Conservation (phyloP, 2,888 invertebrate genomes). For the Synergus laeviventris region DNA sequence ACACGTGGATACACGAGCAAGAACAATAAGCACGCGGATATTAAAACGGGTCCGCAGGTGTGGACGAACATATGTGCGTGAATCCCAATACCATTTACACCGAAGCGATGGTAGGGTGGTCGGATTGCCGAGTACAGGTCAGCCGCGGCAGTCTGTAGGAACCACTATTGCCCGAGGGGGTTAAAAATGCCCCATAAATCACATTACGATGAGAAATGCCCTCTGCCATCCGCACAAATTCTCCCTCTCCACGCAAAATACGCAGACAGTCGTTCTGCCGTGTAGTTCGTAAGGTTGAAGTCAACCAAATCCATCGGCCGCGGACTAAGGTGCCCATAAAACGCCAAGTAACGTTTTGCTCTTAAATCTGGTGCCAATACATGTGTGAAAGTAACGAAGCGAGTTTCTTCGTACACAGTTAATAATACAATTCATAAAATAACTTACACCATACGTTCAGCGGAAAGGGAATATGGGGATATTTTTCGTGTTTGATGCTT, state of each 20-base stretch:
- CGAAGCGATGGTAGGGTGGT: conserved; percentile 28
- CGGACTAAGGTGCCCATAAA: conserved; percentile 27
- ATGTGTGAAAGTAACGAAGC: not conserved
- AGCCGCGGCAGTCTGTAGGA: conserved; percentile 48
- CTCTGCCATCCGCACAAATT: conserved; percentile 60
- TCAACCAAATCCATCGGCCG: conserved; percentile 28
- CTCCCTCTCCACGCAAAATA: conserved; percentile 44
- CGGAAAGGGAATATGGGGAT: not conserved
- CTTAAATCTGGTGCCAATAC: conserved; percentile 1
- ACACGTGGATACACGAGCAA: conserved; percentile 8
- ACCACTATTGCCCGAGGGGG: conserved; percentile 63
- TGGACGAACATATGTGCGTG: conserved; percentile 40
- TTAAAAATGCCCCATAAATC: conserved; percentile 73
- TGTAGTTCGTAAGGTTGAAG: conserved; percentile 34
- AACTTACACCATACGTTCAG: not conserved
- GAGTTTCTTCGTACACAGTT: not conserved
- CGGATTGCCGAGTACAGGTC: conserved; percentile 48
- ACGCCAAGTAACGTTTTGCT: conserved; percentile 1
- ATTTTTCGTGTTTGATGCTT: not conserved
- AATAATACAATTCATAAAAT: conserved; percentile 1
- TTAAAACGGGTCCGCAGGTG: conserved; percentile 43
- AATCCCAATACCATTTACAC: conserved; percentile 44
- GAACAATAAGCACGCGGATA: conserved; percentile 43
- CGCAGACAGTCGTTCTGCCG: conserved; percentile 33
- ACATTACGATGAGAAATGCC: conserved; percentile 71